These are phyloP conservation scores for Chouioia cunea DNA, from an alignment of 2,888 invertebrate genomes.

Conservation along the genomic window DNA sequence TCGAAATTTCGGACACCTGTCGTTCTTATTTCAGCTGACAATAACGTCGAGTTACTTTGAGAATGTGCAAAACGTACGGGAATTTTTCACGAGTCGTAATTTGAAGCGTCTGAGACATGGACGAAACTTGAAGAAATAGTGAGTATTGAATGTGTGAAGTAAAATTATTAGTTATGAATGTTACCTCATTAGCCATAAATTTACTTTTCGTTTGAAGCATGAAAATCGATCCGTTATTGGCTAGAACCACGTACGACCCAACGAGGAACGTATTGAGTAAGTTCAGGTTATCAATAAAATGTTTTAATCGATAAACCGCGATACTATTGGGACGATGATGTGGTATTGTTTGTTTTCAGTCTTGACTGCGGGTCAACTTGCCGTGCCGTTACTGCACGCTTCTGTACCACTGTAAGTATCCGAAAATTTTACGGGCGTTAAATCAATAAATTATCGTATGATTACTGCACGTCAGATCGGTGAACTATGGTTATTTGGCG, in stretches of 20 bases:
- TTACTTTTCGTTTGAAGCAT: constrained; percentile 9
- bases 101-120: constrained; percentile 1
- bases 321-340: too few species aligned
- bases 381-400: constrained; percentile 12
- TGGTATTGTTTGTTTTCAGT: constrained; percentile 1
- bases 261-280: constrained; percentile 16
- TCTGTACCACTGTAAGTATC: constrained; percentile 19
- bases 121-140: constrained; percentile 1
- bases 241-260: not conserved
- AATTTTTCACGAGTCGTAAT: not conserved
- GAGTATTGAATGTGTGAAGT: too few species aligned
- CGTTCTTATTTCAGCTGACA: constrained; percentile 39
- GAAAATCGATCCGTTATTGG: constrained; percentile 1
- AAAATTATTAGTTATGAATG: too few species aligned
- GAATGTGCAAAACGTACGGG: constrained; percentile 25
- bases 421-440: not conserved
- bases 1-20: too few species aligned
- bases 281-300: not conserved
- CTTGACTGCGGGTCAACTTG: constrained; percentile 5
- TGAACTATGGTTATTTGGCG: constrained; percentile 32
- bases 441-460: not conserved
- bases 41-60: constrained; percentile 45
- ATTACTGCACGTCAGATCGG: constrained; percentile 8
- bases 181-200: too few species aligned
- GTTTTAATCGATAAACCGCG: not conserved